phyloP scores from a whole-genome alignment of 2,888 invertebrate species.

The Theodoxus fluviatilis region DNA sequence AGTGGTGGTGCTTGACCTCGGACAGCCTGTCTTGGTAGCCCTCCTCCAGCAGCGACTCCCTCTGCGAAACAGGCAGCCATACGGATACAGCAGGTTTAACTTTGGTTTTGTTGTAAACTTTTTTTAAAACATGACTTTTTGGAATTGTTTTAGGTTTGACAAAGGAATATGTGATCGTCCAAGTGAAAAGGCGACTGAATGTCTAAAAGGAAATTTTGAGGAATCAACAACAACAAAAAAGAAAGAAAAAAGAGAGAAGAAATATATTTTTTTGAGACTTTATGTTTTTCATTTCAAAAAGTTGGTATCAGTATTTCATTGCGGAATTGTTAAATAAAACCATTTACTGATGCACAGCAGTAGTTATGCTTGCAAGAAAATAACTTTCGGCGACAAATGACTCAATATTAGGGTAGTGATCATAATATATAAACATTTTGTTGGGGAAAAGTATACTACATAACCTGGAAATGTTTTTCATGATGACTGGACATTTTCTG shows the following conservation, averaged over 20 bases:
- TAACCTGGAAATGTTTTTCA: too few relatives aligned
- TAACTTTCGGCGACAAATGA: too few relatives aligned
- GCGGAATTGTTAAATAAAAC: too few relatives aligned
- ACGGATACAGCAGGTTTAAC: background rate
- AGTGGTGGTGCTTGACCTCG: conserved; percentile 31
- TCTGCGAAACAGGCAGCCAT: conserved; percentile 23
- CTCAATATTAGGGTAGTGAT: too few relatives aligned
- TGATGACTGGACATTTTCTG: too few relatives aligned
- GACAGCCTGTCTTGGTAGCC: conserved; percentile 33
- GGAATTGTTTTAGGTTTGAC: background rate
- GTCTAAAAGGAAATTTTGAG: background rate
- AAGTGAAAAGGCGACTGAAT: background rate
- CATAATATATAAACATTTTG: too few relatives aligned
- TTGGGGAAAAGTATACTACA: too few relatives aligned
- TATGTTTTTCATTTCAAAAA: too few relatives aligned
- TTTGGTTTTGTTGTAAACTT: background rate
- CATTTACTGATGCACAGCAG: too few relatives aligned
- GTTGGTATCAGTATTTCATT: too few relatives aligned
- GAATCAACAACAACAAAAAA: background rate
- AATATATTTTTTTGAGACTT: too few relatives aligned
- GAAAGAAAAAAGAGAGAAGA: background rate
- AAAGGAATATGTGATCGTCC: background rate
- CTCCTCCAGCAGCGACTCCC: conserved; percentile 29
- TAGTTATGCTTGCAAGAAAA: too few relatives aligned
- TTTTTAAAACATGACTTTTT: background rate